Base-by-base conservation (phyloP, 2,888 invertebrate genomes). In the Seira musarum region DNA sequence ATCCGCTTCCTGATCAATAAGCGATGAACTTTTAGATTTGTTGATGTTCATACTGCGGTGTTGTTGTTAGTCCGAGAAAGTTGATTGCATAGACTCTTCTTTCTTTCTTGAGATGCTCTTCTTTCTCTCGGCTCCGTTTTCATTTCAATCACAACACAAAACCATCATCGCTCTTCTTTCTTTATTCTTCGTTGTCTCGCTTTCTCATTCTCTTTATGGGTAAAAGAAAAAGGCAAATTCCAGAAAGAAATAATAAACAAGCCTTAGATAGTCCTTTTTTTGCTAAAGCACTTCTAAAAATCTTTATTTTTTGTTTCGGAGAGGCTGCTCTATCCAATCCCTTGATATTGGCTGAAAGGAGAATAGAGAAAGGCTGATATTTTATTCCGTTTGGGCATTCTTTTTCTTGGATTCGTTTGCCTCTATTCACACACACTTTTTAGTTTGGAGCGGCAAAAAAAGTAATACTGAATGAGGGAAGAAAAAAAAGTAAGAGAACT, bases 1-100 rank as follows among this genome's bases (percentile, higher is more conserved):
- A 79, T 79, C 79, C 73, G 79, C 30, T 68, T 79, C 57, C 64
- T 60, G 73, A 79, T 79, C 79, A 79, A 79, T 79, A 73, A 68
- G 73, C 72, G 73, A 79, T 73, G 79, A 79, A 79, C 68, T 73
- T 79, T 79, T 79, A 68, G 73, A 79, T 79, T 79, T 73, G 73
- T 79, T 79, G 79, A 73, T 73, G 73, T 73, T 72, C 70, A 49
- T 57, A n/a, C 64, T 66, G 71, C 60, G 30, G 30, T n/a, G n/a
- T n/a, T n/a, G n/a, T n/a, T n/a, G n/a, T 30, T 30, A 30, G 30
- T 8, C 30, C 30, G 30, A 30, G 30, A 30, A 30, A 30, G 30
- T 30, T 30, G 30, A 30, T 5, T 30, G 8, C 30, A 30, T 30
- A n/a, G n/a, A n/a, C n/a, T 30, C 30, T 30, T 30, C 30, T 30